A percentile compares a stretch with the other conserved stretches of the same genome.
These are phyloP conservation scores for Myiagra hebetior DNA, from an alignment of 2,113 vertebrate species.

Conservation along the genomic window DNA sequence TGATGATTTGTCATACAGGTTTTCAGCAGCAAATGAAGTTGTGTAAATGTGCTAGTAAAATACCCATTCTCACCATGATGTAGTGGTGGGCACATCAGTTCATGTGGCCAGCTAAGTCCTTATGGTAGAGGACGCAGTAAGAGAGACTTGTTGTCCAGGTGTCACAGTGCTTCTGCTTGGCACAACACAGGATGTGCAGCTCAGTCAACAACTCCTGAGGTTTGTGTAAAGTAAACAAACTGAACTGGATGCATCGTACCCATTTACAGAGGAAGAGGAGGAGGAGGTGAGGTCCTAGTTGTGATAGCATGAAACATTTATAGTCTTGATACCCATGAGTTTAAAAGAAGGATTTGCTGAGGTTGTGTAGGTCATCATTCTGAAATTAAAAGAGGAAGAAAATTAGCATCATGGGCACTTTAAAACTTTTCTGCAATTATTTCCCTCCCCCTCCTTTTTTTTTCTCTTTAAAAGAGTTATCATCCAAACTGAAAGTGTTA, in stretches of 20 bases:
- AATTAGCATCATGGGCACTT: neutral
- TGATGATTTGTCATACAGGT: conserved; percentile 76
- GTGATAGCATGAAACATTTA: conserved; percentile 76
- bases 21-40: conserved; percentile 85
- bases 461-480: neutral
- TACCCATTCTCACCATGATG: conserved; percentile 67
- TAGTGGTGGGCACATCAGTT: conserved; percentile 67
- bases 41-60: conserved; percentile 71
- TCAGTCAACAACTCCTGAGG: conserved; percentile 86
- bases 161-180: conserved; percentile 84
- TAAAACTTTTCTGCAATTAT: neutral
- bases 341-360: conserved; percentile 75
- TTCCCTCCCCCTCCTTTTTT: neutral
- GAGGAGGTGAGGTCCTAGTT: conserved; percentile 80
- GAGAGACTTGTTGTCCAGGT: conserved; percentile 72
- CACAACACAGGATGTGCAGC: conserved; percentile 80
- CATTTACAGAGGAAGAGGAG: conserved; percentile 75
- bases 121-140: conserved; percentile 68
- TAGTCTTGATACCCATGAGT: conserved; percentile 82
- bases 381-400: conserved; percentile 66
- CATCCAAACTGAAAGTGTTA: neutral
- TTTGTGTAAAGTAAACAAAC: conserved; percentile 85
- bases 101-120: conserved; percentile 72
- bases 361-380: conserved; percentile 81
- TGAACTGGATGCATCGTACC: conserved; percentile 80